Evolutionary conservation across 2,888 invertebrate species (phyloP), one percentile per base, ranked within the genome.

Genomic region (Helicoverpa assulta): DNA sequence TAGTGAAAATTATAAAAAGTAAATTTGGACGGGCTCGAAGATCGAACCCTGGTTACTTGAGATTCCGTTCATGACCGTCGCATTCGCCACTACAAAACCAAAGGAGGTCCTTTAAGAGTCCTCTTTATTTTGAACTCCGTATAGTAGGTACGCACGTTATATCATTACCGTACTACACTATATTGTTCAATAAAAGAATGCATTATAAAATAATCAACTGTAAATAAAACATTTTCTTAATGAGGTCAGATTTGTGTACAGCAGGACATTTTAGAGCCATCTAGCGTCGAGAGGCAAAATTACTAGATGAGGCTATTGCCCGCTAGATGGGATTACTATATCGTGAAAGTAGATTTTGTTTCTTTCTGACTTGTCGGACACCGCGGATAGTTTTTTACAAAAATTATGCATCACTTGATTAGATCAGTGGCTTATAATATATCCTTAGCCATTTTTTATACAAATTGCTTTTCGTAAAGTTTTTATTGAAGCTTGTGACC

Each of bases 151-250:
- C 37, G 7, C 33, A 29, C 14, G 19, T 54, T 51, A 33, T 37
- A 53, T 58, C 14, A 21, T 16, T 47, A 60, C 56, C 54, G 51
- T 55, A 61, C 53, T 61, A 61, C 55, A 61, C 56, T 61, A 58
- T 52, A 62, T 70, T 70, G 67, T 69, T 65, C 50, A 57, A 57
- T 12, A 37, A 51, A 59, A 77, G 66, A 73, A 69, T 64, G 67
- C 54, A 62, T 61, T 55, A 64, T 73, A n/a, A 18, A 57, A 64
- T 73, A n/a, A 18, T 16, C 16, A 56, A 26, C 8, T 59, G 16
- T 62, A 51, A 52, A 68, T 60, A 50, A 69, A 69, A 58, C 16
- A 60, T 40, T 16, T 18, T 33, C 16, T 50, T 55, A 18, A 47
- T 67, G 54, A 68, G 43, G 53, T 75, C 59, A 74, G 12, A 14